These are phyloP conservation scores for Mola mola DNA, from an alignment of 2,113 vertebrate species.

Conservation along the genomic window DNA sequence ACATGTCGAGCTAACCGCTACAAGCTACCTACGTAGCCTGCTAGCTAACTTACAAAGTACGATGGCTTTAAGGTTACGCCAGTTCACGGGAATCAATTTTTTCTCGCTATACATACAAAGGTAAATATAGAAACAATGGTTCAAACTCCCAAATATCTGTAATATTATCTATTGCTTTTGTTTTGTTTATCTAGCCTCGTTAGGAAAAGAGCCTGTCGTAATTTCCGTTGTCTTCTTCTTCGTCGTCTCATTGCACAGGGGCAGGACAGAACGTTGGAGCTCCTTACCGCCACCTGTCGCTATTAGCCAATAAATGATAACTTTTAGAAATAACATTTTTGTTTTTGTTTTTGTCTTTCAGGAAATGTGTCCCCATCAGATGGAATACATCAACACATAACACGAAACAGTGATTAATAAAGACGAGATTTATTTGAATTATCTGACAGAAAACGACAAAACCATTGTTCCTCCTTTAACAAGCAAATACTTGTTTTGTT, in stretches of 20 bases:
- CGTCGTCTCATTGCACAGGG: not conserved
- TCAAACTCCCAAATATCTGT: not conserved
- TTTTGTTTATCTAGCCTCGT: conserved; percentile 68
- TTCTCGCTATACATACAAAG: not conserved
- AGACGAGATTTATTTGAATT: conserved; percentile 65
- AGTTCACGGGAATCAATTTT: not conserved
- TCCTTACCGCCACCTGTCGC: conserved; percentile 38
- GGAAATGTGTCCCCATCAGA: too few species aligned
- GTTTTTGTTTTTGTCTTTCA: too few species aligned
- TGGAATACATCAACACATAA: conserved; percentile 19
- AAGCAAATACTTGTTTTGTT: conserved; percentile 5
- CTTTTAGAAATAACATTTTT: too few species aligned
- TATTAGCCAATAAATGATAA: too few species aligned
- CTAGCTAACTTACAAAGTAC: conserved; percentile 8
- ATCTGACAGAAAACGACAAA: conserved; percentile 52
- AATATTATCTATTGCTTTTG: conserved; percentile 40
- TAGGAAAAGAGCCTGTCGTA: conserved; percentile 30
- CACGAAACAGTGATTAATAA: conserved; percentile 38
- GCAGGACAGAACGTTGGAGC: accelerated
- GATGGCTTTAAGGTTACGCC: too few species aligned
- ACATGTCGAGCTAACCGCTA: conserved; percentile 67
- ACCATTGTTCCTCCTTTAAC: conserved; percentile 14
- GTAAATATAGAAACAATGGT: not conserved
- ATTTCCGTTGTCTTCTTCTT: conserved; percentile 58
- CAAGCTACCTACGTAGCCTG: conserved; percentile 31